Evolutionary conservation across 1,140 invertebrate genomes (phyloP).

Genomic region (Harpegnathos saltator): DNA sequence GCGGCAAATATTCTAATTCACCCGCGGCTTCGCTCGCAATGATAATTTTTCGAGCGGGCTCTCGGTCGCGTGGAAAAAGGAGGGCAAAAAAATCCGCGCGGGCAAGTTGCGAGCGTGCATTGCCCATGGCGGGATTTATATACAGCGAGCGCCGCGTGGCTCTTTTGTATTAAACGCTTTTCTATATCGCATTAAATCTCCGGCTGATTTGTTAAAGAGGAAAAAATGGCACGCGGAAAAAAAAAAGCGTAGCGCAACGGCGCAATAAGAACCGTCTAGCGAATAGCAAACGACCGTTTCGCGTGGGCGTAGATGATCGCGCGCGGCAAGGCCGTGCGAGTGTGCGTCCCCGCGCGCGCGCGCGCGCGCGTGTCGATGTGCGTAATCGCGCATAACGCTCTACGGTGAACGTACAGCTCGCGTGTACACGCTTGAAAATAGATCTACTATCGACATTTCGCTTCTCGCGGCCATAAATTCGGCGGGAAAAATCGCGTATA

Average conservation of each 20-base stretch:
- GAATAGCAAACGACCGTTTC: constrained; percentile 31
- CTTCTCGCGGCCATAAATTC: constrained; percentile 61
- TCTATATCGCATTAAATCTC: constrained; percentile 9
- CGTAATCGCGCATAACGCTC: constrained; percentile 25
- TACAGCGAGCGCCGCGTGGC: too few species aligned
- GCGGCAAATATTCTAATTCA: too few species aligned
- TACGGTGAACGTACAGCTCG: constrained; percentile 4
- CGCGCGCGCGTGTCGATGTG: neutral
- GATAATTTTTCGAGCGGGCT: too few species aligned
- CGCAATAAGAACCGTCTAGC: constrained; percentile 37
- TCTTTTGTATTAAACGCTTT: constrained; percentile 13
- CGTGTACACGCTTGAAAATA: constrained; percentile 60
- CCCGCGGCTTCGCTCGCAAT: too few species aligned
- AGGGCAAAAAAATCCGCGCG: too few species aligned
- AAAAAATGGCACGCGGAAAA: constrained; percentile 39
- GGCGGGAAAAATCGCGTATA: constrained; percentile 59
- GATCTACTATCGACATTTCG: constrained; percentile 66
- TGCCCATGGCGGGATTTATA: constrained; percentile 27
- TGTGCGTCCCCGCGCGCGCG: neutral
- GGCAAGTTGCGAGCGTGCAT: neutral
- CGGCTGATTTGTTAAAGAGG: neutral
- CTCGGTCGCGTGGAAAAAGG: too few species aligned
- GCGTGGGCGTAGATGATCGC: constrained; percentile 7
- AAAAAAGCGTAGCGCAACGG: constrained; percentile 23
- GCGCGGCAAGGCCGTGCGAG: neutral